Evolutionary conservation across 2,113 vertebrate genomes (phyloP).

Genomic region (Lophochroa leadbeateri): DNA sequence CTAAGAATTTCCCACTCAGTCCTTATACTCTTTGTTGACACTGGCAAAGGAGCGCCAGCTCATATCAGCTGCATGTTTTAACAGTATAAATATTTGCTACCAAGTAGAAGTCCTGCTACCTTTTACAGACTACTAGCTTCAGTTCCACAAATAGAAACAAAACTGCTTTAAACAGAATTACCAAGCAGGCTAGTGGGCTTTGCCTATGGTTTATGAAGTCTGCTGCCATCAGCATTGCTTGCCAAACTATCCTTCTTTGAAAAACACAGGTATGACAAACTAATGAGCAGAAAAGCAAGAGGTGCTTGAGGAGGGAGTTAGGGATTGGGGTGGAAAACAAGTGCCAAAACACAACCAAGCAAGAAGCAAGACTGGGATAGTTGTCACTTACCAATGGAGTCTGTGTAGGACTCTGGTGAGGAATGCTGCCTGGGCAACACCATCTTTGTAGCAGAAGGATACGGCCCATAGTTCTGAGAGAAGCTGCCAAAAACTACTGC

Average conservation of each 20-base stretch:
- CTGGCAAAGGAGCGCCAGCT: not conserved
- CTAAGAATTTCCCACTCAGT: not conserved
- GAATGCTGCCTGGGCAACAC: constrained; percentile 80
- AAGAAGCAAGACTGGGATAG: not conserved
- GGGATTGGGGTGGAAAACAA: not conserved
- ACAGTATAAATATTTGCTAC: not conserved
- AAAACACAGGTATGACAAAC: not conserved
- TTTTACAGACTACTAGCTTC: not conserved
- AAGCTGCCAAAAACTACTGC: constrained; percentile 91
- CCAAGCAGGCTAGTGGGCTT: not conserved
- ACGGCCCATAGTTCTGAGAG: constrained; percentile 84
- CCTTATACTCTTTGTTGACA: not conserved
- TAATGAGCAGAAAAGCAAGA: not conserved
- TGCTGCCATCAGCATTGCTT: not conserved
- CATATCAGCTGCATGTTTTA: not conserved
- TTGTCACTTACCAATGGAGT: constrained; percentile 83
- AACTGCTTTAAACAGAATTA: not conserved
- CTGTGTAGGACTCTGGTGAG: constrained; percentile 85
- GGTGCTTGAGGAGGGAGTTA: not conserved
- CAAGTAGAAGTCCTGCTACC: not conserved
- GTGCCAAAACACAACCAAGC: not conserved
- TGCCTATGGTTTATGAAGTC: not conserved
- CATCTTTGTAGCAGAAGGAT: constrained; percentile 84
- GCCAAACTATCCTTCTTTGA: not conserved
- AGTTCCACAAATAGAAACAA: not conserved